A percentile compares a stretch with the other conserved stretches of the same genome.
Evolutionary conservation across 2,797 vertebrate species (phyloP).

Genomic region (Fistularia commersonii): DNA sequence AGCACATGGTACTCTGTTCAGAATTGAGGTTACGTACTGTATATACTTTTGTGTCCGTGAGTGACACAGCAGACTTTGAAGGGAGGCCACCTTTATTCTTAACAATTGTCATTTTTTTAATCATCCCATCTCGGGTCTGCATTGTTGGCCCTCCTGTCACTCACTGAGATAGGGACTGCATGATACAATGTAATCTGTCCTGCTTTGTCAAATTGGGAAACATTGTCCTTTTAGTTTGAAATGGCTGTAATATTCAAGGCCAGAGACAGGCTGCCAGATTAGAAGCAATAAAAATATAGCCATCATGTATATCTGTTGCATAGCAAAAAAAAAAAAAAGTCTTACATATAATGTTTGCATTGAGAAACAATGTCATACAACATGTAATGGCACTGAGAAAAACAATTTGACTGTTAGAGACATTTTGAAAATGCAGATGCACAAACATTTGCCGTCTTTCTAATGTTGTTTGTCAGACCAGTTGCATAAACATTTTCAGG

Average conservation of each 20-base stretch:
- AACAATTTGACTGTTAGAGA: constrained; percentile 1
- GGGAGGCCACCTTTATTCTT: constrained; percentile 50
- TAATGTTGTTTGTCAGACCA: constrained; percentile 26
- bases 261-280: not conserved
- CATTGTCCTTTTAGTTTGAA: constrained; percentile 18
- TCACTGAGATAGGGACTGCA: constrained; percentile 14
- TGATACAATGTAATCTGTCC: constrained; percentile 32
- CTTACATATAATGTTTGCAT: not conserved
- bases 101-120: constrained; percentile 55
- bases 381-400: constrained; percentile 3
- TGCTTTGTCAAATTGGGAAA: constrained; percentile 20
- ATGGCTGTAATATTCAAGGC: constrained; percentile 6
- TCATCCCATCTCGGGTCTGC: constrained; percentile 29
- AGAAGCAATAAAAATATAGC: constrained; percentile 6
- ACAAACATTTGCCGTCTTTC: constrained; percentile 21
- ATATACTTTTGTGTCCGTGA: constrained; percentile 37
- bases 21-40: constrained; percentile 16
- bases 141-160: constrained; percentile 36
- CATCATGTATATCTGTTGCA: too few relatives aligned
- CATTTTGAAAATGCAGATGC: not conserved
- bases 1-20: constrained; percentile 7
- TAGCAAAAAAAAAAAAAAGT: too few relatives aligned
- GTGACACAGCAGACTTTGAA: constrained; percentile 46
- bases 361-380: not conserved
- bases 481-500: constrained; percentile 59